Evolutionary conservation across 1,140 invertebrate species (phyloP).

Genomic region (Eciton burchellii): DNA sequence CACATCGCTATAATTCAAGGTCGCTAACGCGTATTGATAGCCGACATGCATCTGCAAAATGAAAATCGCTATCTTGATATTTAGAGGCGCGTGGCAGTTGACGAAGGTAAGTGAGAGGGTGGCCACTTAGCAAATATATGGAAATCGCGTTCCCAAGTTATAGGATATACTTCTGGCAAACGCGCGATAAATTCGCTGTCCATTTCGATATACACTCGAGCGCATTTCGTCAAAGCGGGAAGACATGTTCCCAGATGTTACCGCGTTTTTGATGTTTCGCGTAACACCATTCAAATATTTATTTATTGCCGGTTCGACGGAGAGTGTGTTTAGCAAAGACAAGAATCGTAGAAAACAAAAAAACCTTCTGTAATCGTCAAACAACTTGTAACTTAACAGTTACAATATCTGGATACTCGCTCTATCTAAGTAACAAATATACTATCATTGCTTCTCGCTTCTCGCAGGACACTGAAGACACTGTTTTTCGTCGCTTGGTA

Average conservation of each 20-base stretch:
- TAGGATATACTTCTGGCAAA: constrained; percentile 6
- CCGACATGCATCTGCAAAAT: not conserved
- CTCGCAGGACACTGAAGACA: too few relatives aligned
- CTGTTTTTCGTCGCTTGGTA: too few relatives aligned
- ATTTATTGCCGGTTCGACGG: too few relatives aligned
- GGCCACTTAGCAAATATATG: not conserved
- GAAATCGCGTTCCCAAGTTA: constrained; percentile 9
- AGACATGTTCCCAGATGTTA: constrained; percentile 20
- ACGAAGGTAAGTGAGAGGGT: not conserved
- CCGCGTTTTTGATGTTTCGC: too few relatives aligned
- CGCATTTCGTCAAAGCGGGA: constrained; percentile 24
- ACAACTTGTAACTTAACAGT: too few relatives aligned
- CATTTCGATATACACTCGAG: constrained; percentile 46
- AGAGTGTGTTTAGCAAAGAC: too few relatives aligned
- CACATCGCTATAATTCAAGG: not conserved
- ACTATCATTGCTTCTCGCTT: too few relatives aligned
- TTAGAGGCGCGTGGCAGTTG: not conserved
- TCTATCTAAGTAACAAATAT: too few relatives aligned
- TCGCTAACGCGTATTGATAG: not conserved
- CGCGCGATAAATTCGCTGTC: constrained; percentile 13
- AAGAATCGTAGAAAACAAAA: too few relatives aligned
- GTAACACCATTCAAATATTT: too few relatives aligned
- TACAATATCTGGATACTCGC: too few relatives aligned
- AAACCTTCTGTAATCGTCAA: too few relatives aligned
- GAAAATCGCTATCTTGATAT: not conserved